A percentile compares a stretch with the other conserved stretches of the same genome.
These are phyloP conservation scores for Helicorthomorpha holstii DNA, from an alignment of 1,140 invertebrate species.

Conservation along the genomic window DNA sequence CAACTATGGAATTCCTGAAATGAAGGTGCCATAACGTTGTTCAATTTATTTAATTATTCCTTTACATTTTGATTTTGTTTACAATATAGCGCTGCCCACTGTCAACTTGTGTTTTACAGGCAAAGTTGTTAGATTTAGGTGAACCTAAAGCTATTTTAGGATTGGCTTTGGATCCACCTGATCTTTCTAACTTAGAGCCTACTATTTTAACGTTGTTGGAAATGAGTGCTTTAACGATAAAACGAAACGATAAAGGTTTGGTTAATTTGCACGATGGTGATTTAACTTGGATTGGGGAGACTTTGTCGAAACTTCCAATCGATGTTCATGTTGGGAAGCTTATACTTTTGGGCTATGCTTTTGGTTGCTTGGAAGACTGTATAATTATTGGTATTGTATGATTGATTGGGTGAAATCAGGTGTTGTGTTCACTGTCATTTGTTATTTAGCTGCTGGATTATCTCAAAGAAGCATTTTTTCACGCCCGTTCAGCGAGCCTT, in stretches of 20 bases:
- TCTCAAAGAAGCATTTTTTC: constrained; percentile 64
- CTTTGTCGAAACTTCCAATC: constrained; percentile 66
- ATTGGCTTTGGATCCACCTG: constrained; percentile 70
- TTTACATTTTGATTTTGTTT: not conserved
- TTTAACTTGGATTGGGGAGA: constrained; percentile 63
- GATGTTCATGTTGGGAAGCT: constrained; percentile 67
- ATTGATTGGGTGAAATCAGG: constrained; percentile 1
- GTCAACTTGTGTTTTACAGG: constrained; percentile 59
- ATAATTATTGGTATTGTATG: constrained; percentile 60
- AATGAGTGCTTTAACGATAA: constrained; percentile 44
- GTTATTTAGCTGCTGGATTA: constrained; percentile 48
- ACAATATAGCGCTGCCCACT: constrained; percentile 44
- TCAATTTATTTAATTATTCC: not conserved
- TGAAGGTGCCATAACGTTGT: constrained; percentile 12
- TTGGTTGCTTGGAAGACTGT: constrained; percentile 62
- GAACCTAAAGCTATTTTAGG: constrained; percentile 62
- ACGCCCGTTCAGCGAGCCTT: constrained; percentile 45
- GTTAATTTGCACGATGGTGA: constrained; percentile 58
- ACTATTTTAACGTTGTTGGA: constrained; percentile 76
- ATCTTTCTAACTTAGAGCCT: constrained; percentile 55
- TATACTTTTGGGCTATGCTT: constrained; percentile 72
- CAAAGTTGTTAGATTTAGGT: constrained; percentile 71
- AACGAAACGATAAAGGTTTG: constrained; percentile 24
- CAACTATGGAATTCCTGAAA: constrained; percentile 16
- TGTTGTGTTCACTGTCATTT: not conserved